A percentile compares a stretch with the other conserved stretches of the same genome.
phyloP scores from a whole-genome alignment of 2,888 invertebrate species.

The Euzophera pinguis region DNA sequence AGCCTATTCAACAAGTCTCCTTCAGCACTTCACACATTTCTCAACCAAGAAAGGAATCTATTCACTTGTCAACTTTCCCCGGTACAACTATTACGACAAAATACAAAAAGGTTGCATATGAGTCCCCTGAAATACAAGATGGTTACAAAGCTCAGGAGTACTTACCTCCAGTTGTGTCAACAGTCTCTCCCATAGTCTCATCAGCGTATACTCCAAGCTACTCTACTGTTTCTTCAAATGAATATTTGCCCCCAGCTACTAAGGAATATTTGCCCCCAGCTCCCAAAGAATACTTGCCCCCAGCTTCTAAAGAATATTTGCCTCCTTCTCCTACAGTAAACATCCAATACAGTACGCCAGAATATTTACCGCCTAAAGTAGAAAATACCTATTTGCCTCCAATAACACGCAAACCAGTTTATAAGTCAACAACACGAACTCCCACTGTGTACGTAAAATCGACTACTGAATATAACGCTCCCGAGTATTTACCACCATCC shows the following conservation, averaged over 20 bases:
- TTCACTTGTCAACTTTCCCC: constrained; percentile 51
- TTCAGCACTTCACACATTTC: constrained; percentile 46
- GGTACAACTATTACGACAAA: constrained; percentile 41
- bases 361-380: constrained; percentile 38
- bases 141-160: constrained; percentile 65
- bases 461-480: constrained; percentile 47
- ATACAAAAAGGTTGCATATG: constrained; percentile 51
- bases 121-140: constrained; percentile 62
- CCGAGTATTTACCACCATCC: constrained; percentile 61
- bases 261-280: constrained; percentile 29
- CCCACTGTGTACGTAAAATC: constrained; percentile 42
- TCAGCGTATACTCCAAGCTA: constrained; percentile 54
- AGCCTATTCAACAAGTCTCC: constrained; percentile 34
- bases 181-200: constrained; percentile 37
- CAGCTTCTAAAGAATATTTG: constrained; percentile 31
- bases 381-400: constrained; percentile 29
- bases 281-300: constrained; percentile 48
- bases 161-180: constrained; percentile 56
- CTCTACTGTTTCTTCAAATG: constrained; percentile 40
- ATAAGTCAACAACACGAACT: constrained; percentile 38
- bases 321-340: constrained; percentile 1
- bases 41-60: constrained; percentile 52
- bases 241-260: constrained; percentile 30
- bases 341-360: neutral
- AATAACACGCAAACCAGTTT: constrained; percentile 41